These are phyloP conservation scores for Dorcus parallelipipedus DNA, from an alignment of 2,888 invertebrate species.

Conservation along the genomic window DNA sequence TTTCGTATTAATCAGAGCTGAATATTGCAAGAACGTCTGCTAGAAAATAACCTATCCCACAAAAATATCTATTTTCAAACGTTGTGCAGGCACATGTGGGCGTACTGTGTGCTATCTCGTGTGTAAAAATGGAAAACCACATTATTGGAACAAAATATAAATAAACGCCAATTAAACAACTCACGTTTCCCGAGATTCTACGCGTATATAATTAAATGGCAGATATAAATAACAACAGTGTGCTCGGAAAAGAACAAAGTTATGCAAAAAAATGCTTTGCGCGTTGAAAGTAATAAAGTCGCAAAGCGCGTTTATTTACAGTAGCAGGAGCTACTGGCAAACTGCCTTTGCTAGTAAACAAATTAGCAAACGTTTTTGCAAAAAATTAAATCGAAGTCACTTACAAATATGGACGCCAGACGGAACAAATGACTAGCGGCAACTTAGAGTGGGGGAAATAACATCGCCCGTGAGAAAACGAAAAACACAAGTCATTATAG, in stretches of 20 bases:
- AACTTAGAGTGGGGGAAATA: constrained; percentile 1
- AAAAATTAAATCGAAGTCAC: constrained; percentile 23
- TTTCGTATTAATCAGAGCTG: no score
- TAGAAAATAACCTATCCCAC: background rate
- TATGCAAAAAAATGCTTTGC: no score
- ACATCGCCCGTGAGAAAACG: constrained; percentile 29
- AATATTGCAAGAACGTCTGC: no score
- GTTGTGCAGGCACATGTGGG: constrained; percentile 20
- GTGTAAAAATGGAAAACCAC: no score
- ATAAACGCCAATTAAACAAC: no score
- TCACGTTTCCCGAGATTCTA: no score
- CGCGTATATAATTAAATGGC: no score
- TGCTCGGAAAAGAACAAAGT: no score
- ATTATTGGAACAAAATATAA: no score
- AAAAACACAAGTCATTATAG: constrained; percentile 41
- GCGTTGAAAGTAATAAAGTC: no score
- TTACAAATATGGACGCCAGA: constrained; percentile 47
- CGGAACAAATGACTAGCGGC: constrained; percentile 33
- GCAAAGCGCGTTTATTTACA: background rate
- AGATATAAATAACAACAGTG: no score
- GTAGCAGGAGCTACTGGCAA: background rate
- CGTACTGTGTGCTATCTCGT: no score
- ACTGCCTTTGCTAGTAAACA: background rate
- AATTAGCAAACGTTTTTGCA: constrained; percentile 11
- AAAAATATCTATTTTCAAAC: constrained; percentile 23